phyloP scores from a whole-genome alignment of 2,797 vertebrate genomes.

The Chiloscyllium punctatum region DNA sequence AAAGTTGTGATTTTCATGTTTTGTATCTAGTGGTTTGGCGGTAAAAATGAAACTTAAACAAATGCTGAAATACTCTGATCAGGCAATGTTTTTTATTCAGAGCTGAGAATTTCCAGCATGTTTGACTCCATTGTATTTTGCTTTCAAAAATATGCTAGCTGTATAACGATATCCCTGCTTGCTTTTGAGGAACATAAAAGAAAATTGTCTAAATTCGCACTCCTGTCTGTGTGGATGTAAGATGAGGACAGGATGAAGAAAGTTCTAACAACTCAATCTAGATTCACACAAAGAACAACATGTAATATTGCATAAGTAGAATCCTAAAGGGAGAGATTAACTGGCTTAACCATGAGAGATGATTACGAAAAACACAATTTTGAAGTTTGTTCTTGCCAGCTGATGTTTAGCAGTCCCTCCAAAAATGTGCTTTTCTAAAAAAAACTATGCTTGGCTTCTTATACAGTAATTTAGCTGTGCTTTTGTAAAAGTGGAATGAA shows the following conservation, averaged over 20 bases:
- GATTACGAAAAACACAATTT: background rate
- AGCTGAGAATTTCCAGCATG: background rate
- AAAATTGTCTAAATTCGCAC: background rate
- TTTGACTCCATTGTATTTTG: background rate
- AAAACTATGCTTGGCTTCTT: background rate
- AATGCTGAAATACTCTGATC: background rate
- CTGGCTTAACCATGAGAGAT: background rate
- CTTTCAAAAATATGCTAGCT: background rate
- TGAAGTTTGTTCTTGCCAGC: background rate
- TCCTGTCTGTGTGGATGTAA: background rate
- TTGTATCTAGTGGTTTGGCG: too few relatives aligned
- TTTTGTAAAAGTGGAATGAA: constrained; percentile 12
- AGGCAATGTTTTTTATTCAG: background rate
- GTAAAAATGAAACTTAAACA: background rate
- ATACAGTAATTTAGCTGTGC: background rate
- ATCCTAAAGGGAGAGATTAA: background rate
- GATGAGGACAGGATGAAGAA: background rate
- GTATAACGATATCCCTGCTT: background rate
- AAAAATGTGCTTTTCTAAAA: background rate
- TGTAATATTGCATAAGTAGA: background rate
- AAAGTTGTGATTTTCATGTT: too few relatives aligned
- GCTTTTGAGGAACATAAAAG: background rate
- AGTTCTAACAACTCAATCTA: background rate
- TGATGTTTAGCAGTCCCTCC: background rate
- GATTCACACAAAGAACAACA: background rate